Percentiles rank a stretch among this genome's conserved stretches.
phyloP scores from a whole-genome alignment of 2,797 vertebrate species.

The Spondyliosoma cantharus region DNA sequence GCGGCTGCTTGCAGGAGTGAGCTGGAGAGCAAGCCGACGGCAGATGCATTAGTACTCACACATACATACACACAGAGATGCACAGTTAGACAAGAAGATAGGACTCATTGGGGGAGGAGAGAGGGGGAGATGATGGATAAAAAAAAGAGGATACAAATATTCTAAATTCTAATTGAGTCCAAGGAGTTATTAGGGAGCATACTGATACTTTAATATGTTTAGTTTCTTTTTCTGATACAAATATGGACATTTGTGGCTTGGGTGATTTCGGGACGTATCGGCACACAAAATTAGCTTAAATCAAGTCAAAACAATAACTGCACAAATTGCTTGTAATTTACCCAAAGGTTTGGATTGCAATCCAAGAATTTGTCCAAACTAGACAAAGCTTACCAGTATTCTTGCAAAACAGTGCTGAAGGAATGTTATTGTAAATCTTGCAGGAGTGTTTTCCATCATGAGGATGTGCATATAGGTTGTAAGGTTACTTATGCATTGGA shows the following conservation, averaged over 20 bases:
- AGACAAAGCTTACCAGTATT: neutral
- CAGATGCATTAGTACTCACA: conserved; percentile 35
- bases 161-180: conserved; percentile 29
- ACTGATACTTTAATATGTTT: conserved; percentile 39
- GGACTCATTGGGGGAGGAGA: conserved; percentile 24
- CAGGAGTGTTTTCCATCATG: conserved; percentile 2
- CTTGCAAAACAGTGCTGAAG: conserved; percentile 15
- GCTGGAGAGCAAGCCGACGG: conserved; percentile 82
- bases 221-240: conserved; percentile 29
- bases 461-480: neutral
- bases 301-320: conserved; percentile 9
- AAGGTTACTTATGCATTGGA: conserved; percentile 12
- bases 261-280: conserved; percentile 15
- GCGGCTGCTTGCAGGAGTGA: conserved; percentile 96
- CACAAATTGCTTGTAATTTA: neutral
- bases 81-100: conserved; percentile 43
- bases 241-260: conserved; percentile 10
- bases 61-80: conserved; percentile 4
- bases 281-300: neutral
- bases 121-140: neutral
- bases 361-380: neutral
- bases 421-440: neutral
- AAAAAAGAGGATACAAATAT: conserved; percentile 29
- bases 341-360: neutral
- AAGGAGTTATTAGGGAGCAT: conserved; percentile 39